Evolutionary conservation across 1,140 invertebrate genomes (phyloP).

Genomic region (Bursaphelenchus mucronatus): DNA sequence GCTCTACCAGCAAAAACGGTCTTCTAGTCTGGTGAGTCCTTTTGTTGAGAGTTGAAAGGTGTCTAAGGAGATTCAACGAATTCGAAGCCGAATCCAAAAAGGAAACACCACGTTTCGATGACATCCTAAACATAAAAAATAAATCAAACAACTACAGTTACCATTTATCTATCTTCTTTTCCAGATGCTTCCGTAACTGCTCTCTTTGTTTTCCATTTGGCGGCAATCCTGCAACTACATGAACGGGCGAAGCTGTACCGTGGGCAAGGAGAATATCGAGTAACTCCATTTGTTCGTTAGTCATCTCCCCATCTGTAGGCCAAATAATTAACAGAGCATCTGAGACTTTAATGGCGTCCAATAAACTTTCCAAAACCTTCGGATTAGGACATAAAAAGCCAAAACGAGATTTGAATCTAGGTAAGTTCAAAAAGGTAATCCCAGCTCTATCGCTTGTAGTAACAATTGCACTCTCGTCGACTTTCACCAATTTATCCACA

Average conservation of each 20-base stretch:
- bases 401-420: slow-evolving; percentile 42
- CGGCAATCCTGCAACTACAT: slow-evolving; percentile 35
- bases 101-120: slow-evolving; percentile 20
- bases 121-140: slow-evolving; percentile 22
- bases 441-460: slow-evolving; percentile 14
- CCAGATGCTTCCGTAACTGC: slow-evolving; percentile 35
- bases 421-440: slow-evolving; percentile 42
- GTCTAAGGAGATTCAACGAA: slow-evolving; percentile 34
- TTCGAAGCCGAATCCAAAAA: slow-evolving; percentile 26
- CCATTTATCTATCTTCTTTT: slow-evolving; percentile 34
- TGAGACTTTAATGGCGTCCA: slow-evolving; percentile 42
- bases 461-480: slow-evolving; percentile 2
- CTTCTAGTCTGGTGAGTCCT: slow-evolving; percentile 31
- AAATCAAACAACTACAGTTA: slow-evolving; percentile 7
- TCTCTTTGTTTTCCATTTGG: slow-evolving; percentile 46
- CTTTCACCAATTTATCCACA: slow-evolving; percentile 12
- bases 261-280: slow-evolving; percentile 33
- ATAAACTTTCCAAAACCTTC: slow-evolving; percentile 24
- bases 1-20: slow-evolving; percentile 39
- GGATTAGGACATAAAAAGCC: slow-evolving; percentile 34
- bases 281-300: slow-evolving; percentile 14
- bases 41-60: slow-evolving; percentile 34
- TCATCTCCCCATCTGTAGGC: slow-evolving; percentile 31
- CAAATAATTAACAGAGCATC: slow-evolving; percentile 40
- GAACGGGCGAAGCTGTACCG: slow-evolving; percentile 29